phyloP scores from a whole-genome alignment of 2,113 vertebrate genomes.

The Larimichthys polyactis region DNA sequence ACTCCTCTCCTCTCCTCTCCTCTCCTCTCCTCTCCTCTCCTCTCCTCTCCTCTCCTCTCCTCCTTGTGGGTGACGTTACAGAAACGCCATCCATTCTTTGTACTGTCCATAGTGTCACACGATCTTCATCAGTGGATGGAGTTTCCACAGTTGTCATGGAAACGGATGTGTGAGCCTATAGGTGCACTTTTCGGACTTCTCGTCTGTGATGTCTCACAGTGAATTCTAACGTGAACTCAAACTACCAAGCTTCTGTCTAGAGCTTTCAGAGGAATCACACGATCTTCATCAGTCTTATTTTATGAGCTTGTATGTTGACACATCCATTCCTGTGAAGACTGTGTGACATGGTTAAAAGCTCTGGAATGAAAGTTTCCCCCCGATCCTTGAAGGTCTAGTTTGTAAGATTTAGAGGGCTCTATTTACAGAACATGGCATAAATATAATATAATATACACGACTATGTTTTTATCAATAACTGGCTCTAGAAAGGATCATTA shows the following conservation, averaged over 20 bases:
- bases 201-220: too few species aligned
- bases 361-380: not conserved
- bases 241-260: not conserved
- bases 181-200: not conserved
- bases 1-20: constrained; percentile 7
- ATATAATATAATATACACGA: too few species aligned
- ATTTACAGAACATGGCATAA: too few species aligned
- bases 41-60: constrained; percentile 4
- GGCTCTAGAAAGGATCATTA: too few species aligned
- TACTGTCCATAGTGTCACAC: not conserved
- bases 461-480: too few species aligned
- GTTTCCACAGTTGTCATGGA: not conserved
- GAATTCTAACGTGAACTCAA: too few species aligned
- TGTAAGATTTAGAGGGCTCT: too few species aligned
- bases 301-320: not conserved
- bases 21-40: not conserved
- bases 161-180: not conserved
- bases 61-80: not conserved
- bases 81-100: too few species aligned
- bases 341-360: too few species aligned
- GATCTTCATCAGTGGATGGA: not conserved
- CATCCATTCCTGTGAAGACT: not conserved
- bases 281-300: not conserved
- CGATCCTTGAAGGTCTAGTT: too few species aligned
- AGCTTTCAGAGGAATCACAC: not conserved